Percentiles rank a stretch among this genome's conserved stretches.
phyloP scores from a whole-genome alignment of 2,888 invertebrate genomes.

The Eupithecia pulchellata region DNA sequence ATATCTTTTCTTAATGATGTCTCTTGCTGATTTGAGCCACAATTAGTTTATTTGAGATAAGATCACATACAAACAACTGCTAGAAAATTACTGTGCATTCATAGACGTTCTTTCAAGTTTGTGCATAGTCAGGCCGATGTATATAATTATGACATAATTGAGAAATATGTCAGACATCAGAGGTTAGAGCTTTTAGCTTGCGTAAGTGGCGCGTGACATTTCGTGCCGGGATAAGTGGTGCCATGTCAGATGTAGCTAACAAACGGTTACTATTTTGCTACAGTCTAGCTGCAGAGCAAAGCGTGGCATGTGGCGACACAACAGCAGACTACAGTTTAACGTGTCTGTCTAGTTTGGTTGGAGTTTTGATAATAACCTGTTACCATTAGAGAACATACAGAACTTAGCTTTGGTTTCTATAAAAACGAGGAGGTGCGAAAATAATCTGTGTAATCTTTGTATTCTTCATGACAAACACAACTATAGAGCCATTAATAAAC shows the following conservation, averaged over 20 bases:
- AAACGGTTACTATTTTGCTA: neutral
- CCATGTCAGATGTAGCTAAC: neutral
- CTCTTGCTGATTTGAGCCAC: too few relatives aligned
- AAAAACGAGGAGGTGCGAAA: neutral
- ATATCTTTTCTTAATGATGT: too few relatives aligned
- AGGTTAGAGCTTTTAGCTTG: slow-evolving; percentile 16
- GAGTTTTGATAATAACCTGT: neutral
- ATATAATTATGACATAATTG: too few relatives aligned
- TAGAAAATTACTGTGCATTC: too few relatives aligned
- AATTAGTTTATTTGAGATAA: too few relatives aligned
- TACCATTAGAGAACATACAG: too few relatives aligned
- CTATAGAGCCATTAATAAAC: too few relatives aligned
- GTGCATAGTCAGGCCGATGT: too few relatives aligned
- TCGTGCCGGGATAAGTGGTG: slow-evolving; percentile 17
- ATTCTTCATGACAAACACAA: neutral
- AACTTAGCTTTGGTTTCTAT: neutral
- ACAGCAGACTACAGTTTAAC: neutral
- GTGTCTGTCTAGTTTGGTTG: neutral
- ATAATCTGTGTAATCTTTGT: neutral
- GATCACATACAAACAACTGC: too few relatives aligned
- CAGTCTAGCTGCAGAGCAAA: slow-evolving; percentile 5
- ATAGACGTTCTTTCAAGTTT: too few relatives aligned
- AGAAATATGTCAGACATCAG: slow-evolving; percentile 13
- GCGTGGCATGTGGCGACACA: neutral
- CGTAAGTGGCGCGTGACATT: slow-evolving; percentile 24